Percentiles rank a stretch among this genome's conserved stretches.
These are phyloP conservation scores for Hyposoter didymator DNA, from an alignment of 2,888 invertebrate species.

Conservation along the genomic window DNA sequence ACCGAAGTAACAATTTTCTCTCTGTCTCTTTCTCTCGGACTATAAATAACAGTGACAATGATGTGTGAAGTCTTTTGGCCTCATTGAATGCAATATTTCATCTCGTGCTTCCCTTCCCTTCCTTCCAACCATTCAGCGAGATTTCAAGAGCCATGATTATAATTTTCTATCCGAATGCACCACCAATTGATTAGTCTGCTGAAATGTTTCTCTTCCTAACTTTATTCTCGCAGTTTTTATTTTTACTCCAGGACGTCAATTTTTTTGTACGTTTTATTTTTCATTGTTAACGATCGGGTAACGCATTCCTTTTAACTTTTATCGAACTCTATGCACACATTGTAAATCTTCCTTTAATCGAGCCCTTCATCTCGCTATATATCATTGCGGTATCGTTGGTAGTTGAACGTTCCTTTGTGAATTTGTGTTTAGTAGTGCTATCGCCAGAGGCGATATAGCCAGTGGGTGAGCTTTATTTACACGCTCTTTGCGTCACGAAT, in stretches of 20 bases:
- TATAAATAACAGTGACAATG: conserved; percentile 45
- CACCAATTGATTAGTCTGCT: neutral
- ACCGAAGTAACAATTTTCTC: conserved; percentile 63
- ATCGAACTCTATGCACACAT: conserved; percentile 26
- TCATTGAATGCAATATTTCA: conserved; percentile 71
- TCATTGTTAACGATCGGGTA: neutral
- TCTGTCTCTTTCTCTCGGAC: conserved; percentile 27
- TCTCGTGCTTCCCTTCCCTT: conserved; percentile 38
- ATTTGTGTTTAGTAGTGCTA: conserved; percentile 56
- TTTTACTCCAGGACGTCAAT: neutral
- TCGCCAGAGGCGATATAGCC: conserved; percentile 41
- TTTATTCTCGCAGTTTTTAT: neutral
- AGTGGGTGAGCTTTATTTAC: conserved; percentile 68
- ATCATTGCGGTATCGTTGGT: conserved; percentile 6
- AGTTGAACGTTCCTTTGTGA: conserved; percentile 37
- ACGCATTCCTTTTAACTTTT: neutral
- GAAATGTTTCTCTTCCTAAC: neutral
- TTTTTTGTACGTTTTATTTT: neutral
- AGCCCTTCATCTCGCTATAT: conserved; percentile 22
- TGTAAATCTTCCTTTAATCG: conserved; percentile 46
- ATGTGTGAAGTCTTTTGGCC: conserved; percentile 65
- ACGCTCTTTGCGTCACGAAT: conserved; percentile 68
- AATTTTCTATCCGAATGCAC: neutral
- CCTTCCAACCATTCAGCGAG: conserved; percentile 13
- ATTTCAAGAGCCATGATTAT: conserved; percentile 28